Evolutionary conservation across 2,888 invertebrate genomes (phyloP), one percentile per base, ranked within the genome.

Genomic region (Nesidiocoris tenuis): DNA sequence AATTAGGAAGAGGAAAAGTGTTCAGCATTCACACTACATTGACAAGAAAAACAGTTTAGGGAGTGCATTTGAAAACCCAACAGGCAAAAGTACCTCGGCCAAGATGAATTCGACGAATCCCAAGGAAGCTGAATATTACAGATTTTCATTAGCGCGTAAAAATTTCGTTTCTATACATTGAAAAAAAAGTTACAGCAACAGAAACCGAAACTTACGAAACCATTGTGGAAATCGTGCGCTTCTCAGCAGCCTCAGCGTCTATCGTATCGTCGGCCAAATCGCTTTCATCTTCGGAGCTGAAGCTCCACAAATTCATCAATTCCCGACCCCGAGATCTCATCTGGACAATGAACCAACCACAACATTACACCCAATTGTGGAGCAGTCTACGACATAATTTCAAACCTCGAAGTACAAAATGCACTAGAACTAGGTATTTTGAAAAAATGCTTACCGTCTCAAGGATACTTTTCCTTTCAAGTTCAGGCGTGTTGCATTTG

Each of bases 401-500:
- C n/a, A n/a, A n/a, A n/a, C n/a, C n/a, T n/a, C n/a, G n/a, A n/a
- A n/a, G n/a, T n/a, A n/a, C n/a, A n/a, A n/a, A n/a, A n/a, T n/a
- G n/a, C n/a, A n/a, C n/a, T n/a, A n/a, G n/a, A n/a, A n/a, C n/a
- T n/a, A n/a, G n/a, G n/a, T n/a, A n/a, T n/a, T n/a, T n/a, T n/a
- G n/a, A n/a, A n/a, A n/a, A 3, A 39, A 39, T 39, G 5, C 77
- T 66, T 64, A 85, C 84, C 80, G 82, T 82, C 17, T 81, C 85
- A 63, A 89, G 82, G 76, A 89, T 82, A 81, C 87, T 88, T 81
- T 87, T 89, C 16, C 88, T 85, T 79, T 89, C 88, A 81, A 86
- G 81, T 80, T 88, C 87, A 0, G 90, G 90, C 5, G 89, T 90
- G 79, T 89, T 87, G 55, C 87, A 85, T 82, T 89, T 89, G 22